phyloP scores from a whole-genome alignment of 2,888 invertebrate genomes.

The Lordiphosa fenestrarum region DNA sequence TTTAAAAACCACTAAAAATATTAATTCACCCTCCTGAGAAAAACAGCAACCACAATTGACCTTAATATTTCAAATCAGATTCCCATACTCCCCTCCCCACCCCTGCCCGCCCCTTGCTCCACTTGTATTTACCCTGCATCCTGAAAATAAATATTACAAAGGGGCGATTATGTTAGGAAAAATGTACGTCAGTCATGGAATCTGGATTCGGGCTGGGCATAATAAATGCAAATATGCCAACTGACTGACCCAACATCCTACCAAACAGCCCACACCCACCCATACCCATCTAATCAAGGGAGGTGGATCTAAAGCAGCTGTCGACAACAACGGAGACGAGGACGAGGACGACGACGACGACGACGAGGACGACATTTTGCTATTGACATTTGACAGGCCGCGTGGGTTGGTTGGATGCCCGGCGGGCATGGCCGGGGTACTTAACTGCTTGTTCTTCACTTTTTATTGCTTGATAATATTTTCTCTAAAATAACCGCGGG shows the following conservation, averaged over 20 bases:
- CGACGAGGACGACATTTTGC: constrained; percentile 48
- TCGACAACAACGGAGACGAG: constrained; percentile 42
- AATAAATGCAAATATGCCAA: constrained; percentile 55
- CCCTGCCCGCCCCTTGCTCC: not conserved
- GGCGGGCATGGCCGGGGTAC: constrained; percentile 15
- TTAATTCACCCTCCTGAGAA: not conserved
- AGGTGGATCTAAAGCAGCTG: constrained; percentile 45
- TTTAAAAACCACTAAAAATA: not conserved
- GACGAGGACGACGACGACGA: constrained; percentile 15
- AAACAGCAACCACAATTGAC: constrained; percentile 8
- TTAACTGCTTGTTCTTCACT: constrained; percentile 19
- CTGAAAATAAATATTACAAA: constrained; percentile 34
- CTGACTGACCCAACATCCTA: constrained; percentile 35
- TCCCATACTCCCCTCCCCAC: not conserved
- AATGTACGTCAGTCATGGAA: constrained; percentile 12
- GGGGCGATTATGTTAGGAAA: constrained; percentile 40
- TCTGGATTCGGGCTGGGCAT: constrained; percentile 12
- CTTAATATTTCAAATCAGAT: constrained; percentile 15
- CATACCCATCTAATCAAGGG: not conserved
- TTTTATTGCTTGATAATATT: constrained; percentile 60
- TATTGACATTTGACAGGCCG: constrained; percentile 76
- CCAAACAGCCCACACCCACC: not conserved
- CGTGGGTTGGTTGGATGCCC: constrained; percentile 40
- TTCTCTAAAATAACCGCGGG: constrained; percentile 74
- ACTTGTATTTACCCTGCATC: not conserved